Evolutionary conservation across 2,113 vertebrate species (phyloP), one percentile per base, ranked within the genome.

Genomic region (Mormoops blainvillei): DNA sequence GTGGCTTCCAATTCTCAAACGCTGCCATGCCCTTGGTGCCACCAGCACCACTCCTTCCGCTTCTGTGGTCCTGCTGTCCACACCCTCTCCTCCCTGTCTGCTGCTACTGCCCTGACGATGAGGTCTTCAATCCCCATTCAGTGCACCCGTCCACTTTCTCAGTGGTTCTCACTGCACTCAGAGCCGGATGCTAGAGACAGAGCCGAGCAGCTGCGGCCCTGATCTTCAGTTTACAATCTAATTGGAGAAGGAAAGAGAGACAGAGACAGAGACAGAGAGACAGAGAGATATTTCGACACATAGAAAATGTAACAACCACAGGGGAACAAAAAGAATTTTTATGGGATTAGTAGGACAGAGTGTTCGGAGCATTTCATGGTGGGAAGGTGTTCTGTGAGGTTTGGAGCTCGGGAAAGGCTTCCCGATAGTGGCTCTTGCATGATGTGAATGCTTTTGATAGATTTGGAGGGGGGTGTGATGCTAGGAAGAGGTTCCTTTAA

Each of bases 1-100:
- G 33, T 65, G 91, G 15, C 65, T 68, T 87, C 88, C 52, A 12
- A 28, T 52, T 71, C 50, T 52, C 24, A 38, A 67, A 52, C 24
- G 7, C 2, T 0, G 4, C 20, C 12, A 1, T 1, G 7, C 45
- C 31, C 43, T 3, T 19, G 0, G 11, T 73, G 28, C 14, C 14
- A 8, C 28, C 15, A n/a, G 4, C 36, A 1, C 13, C 33, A 1
- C 31, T 22, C 19, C 41, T 63, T 43, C 67, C 38, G 20, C 20
- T 18, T 3, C 58, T 88, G 1, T 2, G 9, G 38, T 24, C 38
- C 38, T 61, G 19, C 10, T 43, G 18, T 13, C 18, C 28, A 11
- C 1, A 9, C 3, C 15, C 4, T 61, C 5, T 88, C 18, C 52
- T 80, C 41, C 33, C 2, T 7, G 13, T n/a, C 20, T 16, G 33